phyloP scores from a whole-genome alignment of 2,888 invertebrate genomes.

The Serrognathus titanus region DNA sequence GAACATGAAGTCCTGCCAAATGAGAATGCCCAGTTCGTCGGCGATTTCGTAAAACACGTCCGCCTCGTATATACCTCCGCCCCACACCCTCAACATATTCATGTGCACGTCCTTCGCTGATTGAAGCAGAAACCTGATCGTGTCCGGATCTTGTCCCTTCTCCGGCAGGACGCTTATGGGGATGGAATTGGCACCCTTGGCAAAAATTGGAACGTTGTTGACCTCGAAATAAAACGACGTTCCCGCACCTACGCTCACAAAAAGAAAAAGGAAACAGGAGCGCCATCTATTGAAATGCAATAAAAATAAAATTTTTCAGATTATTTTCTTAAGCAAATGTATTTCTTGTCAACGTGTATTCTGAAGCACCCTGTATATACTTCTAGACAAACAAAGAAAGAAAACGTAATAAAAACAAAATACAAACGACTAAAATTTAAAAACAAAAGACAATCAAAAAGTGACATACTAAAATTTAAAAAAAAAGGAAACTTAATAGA shows the following conservation, averaged over 20 bases:
- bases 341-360: no score
- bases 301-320: no score
- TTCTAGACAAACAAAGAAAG: no score
- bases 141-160: slow-evolving; percentile 55
- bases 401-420: no score
- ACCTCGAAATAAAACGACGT: slow-evolving; percentile 78
- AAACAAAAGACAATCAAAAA: no score
- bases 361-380: no score
- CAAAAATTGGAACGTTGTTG: slow-evolving; percentile 79
- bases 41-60: slow-evolving; percentile 85
- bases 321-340: no score
- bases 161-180: slow-evolving; percentile 85
- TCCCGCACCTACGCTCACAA: not conserved
- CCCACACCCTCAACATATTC: slow-evolving; percentile 97
- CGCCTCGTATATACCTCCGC: slow-evolving; percentile 93
- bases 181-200: slow-evolving; percentile 94
- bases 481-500: no score
- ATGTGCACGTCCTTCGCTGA: slow-evolving; percentile 77
- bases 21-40: slow-evolving; percentile 83
- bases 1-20: slow-evolving; percentile 99
- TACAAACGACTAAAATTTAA: no score
- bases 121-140: slow-evolving; percentile 62
- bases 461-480: no score
- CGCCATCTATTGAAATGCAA: no score
- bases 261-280: no score